Evolutionary conservation across 2,113 vertebrate species (phyloP).

Genomic region (Podarcis raffonei): DNA sequence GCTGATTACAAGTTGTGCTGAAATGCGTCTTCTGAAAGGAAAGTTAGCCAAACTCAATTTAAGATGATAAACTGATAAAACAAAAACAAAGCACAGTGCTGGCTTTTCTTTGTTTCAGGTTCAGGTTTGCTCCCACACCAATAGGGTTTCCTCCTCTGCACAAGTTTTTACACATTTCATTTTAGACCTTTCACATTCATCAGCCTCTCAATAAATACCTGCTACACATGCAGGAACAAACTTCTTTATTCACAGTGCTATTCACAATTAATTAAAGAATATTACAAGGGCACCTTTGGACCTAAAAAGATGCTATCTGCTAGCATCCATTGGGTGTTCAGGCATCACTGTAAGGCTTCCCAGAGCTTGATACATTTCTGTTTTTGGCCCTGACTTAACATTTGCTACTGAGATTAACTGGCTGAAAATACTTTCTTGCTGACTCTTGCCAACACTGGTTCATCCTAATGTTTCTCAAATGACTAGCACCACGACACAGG

Average conservation of each 20-base stretch:
- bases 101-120: not conserved
- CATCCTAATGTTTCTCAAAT: constrained; percentile 12
- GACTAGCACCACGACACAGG: not conserved
- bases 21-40: not conserved
- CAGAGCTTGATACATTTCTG: not conserved
- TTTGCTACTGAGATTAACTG: not conserved
- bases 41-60: constrained; percentile 26
- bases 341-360: not conserved
- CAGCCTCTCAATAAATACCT: too few species aligned
- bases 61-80: not conserved
- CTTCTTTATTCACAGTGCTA: not conserved
- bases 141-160: too few species aligned
- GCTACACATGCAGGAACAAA: not conserved
- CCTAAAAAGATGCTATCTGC: not conserved
- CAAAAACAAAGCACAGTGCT: not conserved
- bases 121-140: too few species aligned
- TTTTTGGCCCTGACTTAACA: not conserved
- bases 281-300: not conserved
- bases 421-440: not conserved
- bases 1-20: not conserved
- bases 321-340: not conserved
- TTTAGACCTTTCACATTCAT: too few species aligned
- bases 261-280: not conserved
- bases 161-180: too few species aligned
- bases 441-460: not conserved